A percentile compares a stretch with the other conserved stretches of the same genome.
Evolutionary conservation across 37 sponge, comb jelly and placozoan genomes (phyloP).

Genomic region (Aplysina aerophoba): DNA sequence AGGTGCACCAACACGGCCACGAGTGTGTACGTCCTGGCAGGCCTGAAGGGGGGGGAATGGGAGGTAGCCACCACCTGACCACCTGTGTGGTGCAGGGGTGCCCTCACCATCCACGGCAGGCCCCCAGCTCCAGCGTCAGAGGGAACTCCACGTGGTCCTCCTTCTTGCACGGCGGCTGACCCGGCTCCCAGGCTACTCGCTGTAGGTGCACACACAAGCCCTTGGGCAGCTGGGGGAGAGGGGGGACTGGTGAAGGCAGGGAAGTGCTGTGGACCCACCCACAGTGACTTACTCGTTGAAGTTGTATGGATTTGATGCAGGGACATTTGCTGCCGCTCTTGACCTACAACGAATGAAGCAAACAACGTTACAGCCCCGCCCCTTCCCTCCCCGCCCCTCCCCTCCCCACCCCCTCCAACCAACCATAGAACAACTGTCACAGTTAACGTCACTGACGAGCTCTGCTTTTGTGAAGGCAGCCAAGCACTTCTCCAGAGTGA

Average conservation of each 20-base stretch:
- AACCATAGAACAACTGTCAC: conserved; percentile 61
- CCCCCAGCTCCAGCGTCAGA: conserved; percentile 61
- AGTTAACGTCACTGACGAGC: conserved; percentile 58
- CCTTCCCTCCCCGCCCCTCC: too few relatives aligned
- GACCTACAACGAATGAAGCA: too few relatives aligned
- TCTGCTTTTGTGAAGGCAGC: conserved; percentile 56
- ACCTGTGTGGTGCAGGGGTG: neutral
- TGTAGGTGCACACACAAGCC: conserved; percentile 83
- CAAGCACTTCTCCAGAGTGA: conserved; percentile 62
- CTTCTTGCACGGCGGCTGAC: conserved; percentile 57
- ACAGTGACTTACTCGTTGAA: neutral
- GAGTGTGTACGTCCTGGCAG: conserved; percentile 47
- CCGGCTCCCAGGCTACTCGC: conserved; percentile 52
- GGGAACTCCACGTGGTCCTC: conserved; percentile 70
- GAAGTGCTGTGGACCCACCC: neutral
- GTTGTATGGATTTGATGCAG: neutral
- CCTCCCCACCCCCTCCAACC: neutral
- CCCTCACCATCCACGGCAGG: conserved; percentile 20
- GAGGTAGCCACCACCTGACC: neutral
- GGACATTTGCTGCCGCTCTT: neutral
- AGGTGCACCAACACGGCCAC: conserved; percentile 73
- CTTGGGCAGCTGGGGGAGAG: conserved; percentile 39
- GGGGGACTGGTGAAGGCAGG: neutral
- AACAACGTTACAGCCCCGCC: too few relatives aligned
- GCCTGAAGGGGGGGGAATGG: neutral